A percentile compares a stretch with the other conserved stretches of the same genome.
These are phyloP conservation scores for Mermis nigrescens DNA, from an alignment of 2,888 invertebrate species.

Conservation along the genomic window DNA sequence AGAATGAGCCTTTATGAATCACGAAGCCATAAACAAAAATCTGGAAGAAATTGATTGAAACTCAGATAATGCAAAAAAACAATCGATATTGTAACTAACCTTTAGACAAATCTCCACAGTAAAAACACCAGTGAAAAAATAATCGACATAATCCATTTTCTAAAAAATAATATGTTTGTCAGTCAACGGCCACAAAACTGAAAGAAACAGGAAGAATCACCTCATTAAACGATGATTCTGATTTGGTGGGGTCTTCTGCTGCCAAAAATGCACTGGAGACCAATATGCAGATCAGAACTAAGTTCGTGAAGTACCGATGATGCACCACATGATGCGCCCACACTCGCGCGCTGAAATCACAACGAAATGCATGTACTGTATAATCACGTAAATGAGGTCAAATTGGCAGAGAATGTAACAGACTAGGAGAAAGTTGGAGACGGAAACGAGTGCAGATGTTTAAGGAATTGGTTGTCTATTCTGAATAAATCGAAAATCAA, in stretches of 20 bases:
- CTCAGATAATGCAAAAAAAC: too few relatives aligned
- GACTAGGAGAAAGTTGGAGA: too few relatives aligned
- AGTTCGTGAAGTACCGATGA: slow-evolving; percentile 74
- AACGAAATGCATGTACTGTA: too few relatives aligned
- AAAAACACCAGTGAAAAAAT: slow-evolving; percentile 88
- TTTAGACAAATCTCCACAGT: slow-evolving; percentile 84
- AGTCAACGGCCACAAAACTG: not conserved
- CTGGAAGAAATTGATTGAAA: slow-evolving; percentile 29
- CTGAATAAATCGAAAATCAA: too few relatives aligned
- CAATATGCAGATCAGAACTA: slow-evolving; percentile 84
- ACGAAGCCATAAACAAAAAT: slow-evolving; percentile 74
- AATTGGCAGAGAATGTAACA: too few relatives aligned
- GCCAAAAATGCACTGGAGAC: slow-evolving; percentile 90
- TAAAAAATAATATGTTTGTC: slow-evolving; percentile 36
- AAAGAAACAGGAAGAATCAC: slow-evolving; percentile 39
- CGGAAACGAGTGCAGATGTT: too few relatives aligned
- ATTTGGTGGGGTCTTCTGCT: slow-evolving; percentile 73
- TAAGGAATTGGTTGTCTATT: too few relatives aligned
- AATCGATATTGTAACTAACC: slow-evolving; percentile 38
- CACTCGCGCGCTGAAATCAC: slow-evolving; percentile 56
- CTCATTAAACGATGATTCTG: slow-evolving; percentile 54
- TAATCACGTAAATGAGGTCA: too few relatives aligned
- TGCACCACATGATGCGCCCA: slow-evolving; percentile 85
- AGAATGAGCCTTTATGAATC: slow-evolving; percentile 84
- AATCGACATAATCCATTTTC: slow-evolving; percentile 79